Conservation (phyloP, 2,113 vertebrate species). For the Sander lucioperca region DNA sequence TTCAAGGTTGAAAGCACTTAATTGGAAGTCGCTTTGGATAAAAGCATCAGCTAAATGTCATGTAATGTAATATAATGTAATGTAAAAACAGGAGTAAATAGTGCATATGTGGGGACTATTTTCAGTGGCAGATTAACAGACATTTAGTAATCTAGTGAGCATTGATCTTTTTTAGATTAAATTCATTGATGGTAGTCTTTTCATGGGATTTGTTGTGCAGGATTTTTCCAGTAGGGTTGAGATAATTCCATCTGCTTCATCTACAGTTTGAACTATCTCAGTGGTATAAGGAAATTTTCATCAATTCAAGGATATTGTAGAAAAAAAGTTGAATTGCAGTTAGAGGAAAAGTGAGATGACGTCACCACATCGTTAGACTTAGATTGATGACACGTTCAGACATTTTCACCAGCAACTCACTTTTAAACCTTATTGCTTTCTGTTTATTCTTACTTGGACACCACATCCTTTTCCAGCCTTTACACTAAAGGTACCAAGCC, state of each 20-base stretch:
- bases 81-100: background rate
- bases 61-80: too few species aligned
- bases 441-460: slow-evolving; percentile 9
- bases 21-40: too few species aligned
- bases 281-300: background rate
- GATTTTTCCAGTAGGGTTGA: background rate
- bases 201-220: background rate
- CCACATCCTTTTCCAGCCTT: background rate
- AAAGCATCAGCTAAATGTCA: too few species aligned
- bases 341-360: background rate
- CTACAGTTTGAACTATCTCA: background rate
- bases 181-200: background rate
- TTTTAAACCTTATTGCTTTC: slow-evolving; percentile 2
- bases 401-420: background rate
- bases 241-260: background rate
- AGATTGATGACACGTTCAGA: background rate
- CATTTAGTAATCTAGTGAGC: background rate
- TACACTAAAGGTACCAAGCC: slow-evolving; percentile 6
- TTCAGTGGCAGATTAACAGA: background rate
- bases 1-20: too few species aligned
- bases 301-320: background rate
- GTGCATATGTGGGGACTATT: background rate
- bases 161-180: background rate
- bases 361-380: background rate
- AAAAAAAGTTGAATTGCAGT: background rate